These are phyloP conservation scores for Melanotaenia parkinsoni DNA, from an alignment of 2,797 vertebrate genomes.

Conservation along the genomic window DNA sequence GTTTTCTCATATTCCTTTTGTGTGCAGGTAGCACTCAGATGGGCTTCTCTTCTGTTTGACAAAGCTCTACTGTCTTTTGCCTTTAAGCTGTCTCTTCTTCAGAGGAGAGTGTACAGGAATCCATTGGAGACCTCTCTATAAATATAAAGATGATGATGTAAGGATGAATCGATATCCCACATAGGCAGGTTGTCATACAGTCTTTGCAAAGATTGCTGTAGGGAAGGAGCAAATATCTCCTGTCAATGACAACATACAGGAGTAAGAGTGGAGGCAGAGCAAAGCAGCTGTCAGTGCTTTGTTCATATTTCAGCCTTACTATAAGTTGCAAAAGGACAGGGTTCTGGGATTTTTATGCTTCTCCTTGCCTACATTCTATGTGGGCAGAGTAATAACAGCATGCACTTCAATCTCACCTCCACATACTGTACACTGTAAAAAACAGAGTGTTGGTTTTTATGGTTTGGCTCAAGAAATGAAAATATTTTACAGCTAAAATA, in stretches of 20 bases:
- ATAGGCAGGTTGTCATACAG: slow-evolving; percentile 67
- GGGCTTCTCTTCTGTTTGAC: slow-evolving; percentile 4
- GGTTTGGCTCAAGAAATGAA: no score
- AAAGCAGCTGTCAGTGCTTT: slow-evolving; percentile 32
- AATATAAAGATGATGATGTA: slow-evolving; percentile 59
- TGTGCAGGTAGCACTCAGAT: neutral
- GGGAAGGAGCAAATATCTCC: slow-evolving; percentile 50
- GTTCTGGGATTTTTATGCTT: slow-evolving; percentile 6
- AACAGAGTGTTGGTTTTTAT: no score
- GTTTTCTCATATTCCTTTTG: slow-evolving; percentile 1
- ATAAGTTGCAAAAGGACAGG: slow-evolving; percentile 4
- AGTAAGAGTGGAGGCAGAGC: slow-evolving; percentile 12
- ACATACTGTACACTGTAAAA: neutral
- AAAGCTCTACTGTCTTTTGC: slow-evolving; percentile 1
- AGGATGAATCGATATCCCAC: slow-evolving; percentile 67
- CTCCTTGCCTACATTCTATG: neutral
- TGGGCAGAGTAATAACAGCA: neutral
- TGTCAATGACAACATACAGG: slow-evolving; percentile 29
- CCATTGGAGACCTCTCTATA: slow-evolving; percentile 50
- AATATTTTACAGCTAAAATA: no score
- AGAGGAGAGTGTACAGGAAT: slow-evolving; percentile 17
- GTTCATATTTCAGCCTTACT: slow-evolving; percentile 20
- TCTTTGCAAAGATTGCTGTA: slow-evolving; percentile 54
- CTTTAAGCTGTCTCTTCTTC: slow-evolving; percentile 2
- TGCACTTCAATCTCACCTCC: neutral